Base-by-base conservation (phyloP, 2,113 vertebrate genomes). In the Clarias macrocephalus region DNA sequence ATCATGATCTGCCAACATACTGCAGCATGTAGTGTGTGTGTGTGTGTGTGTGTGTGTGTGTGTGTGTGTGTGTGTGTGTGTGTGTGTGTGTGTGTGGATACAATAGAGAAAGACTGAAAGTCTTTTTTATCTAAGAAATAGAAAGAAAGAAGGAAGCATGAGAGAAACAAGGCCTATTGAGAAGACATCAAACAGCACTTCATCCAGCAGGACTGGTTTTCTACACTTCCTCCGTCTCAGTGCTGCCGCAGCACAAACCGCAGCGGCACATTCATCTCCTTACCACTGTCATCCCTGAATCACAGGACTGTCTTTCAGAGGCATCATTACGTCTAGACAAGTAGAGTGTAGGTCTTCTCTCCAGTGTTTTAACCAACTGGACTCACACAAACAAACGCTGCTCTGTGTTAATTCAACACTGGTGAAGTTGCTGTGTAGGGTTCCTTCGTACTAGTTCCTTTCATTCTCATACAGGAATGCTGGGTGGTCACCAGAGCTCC, bases 171-270 rank as follows among this genome's bases (percentile, higher is more conserved):
- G 80, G 6, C 82, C 88, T 83, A 84, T 84, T 80, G 82, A 79
- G 60, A 73, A 86, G 81, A 89, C 82, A 80, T 89, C 85, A 89
- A 87, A 89, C 70, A 48, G 16, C 85, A 76, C 87, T 85, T 42
- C 59, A 79, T 85, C 85, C 66, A 80, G 90, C 84, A 54, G 30
- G 83, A 91, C 92, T 77, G 89, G 92, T 93, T 93, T 72, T 83
- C 56, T 86, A 54, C 75, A 80, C 80, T 84, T 72, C 70, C 57
- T 83, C 72, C 83, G 79, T 88, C 88, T 66, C 86, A 85, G 56
- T 59, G 73, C 70, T 59, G 65, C 28, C 23, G 21, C 18, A 70
- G 66, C 73, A 21, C 73, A 85, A 87, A 85, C 88, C 86, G 42
- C 86, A 76, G 87, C 63, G 12, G 25, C 79, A 56, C 80, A 83